Percentiles rank a stretch among this genome's conserved stretches.
These are phyloP conservation scores for Albula goreensis DNA, from an alignment of 2,113 vertebrate genomes.

Conservation along the genomic window DNA sequence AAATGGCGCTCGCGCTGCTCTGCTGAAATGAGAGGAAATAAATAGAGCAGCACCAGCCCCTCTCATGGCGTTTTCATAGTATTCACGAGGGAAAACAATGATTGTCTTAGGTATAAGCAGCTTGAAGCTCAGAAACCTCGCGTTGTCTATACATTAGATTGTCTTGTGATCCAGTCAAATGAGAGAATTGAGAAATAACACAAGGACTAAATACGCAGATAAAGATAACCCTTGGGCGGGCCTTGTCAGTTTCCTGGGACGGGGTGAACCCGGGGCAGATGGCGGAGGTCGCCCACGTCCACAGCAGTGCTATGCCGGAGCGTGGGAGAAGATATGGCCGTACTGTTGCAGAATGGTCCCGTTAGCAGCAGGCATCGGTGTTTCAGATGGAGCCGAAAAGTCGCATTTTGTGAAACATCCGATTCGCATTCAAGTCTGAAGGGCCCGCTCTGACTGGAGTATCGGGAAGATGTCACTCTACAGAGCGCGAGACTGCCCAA, in stretches of 20 bases:
- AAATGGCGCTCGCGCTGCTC: constrained; percentile 33
- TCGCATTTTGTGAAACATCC: background rate
- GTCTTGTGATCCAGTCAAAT: background rate
- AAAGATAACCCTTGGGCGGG: background rate
- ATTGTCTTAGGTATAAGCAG: background rate
- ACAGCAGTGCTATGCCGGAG: background rate
- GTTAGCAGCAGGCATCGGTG: constrained; percentile 35
- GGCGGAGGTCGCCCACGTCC: background rate
- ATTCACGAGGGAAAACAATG: too few species aligned
- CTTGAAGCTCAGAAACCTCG: background rate
- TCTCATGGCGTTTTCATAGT: background rate
- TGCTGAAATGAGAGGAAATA: background rate
- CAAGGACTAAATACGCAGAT: background rate
- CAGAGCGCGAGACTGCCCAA: constrained; percentile 10
- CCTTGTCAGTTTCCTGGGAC: background rate
- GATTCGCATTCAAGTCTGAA: background rate
- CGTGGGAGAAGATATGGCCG: constrained; percentile 52
- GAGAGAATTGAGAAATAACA: background rate
- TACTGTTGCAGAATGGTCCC: constrained; percentile 65
- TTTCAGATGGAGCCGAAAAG: background rate
- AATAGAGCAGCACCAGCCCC: background rate
- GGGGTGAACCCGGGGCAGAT: background rate
- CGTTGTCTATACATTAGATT: background rate
- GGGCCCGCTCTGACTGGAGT: background rate
- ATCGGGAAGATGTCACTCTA: constrained; percentile 36